A percentile compares a stretch with the other conserved stretches of the same genome.
These are phyloP conservation scores for Zaprionus camerounensis DNA, from an alignment of 1,140 invertebrate species.

Conservation along the genomic window DNA sequence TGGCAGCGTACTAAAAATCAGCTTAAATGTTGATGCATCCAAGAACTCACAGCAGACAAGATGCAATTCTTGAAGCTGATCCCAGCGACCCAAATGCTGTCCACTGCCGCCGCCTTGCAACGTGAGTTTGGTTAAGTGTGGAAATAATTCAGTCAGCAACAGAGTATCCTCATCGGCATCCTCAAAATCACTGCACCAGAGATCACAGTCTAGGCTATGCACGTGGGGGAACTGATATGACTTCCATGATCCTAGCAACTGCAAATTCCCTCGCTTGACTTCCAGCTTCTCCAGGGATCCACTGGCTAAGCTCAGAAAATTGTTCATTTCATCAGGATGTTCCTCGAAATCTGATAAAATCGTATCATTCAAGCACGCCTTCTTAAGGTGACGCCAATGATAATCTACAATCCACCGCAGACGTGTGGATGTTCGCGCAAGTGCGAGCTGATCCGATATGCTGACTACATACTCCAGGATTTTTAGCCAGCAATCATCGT, in stretches of 20 bases:
- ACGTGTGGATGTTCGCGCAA: slow-evolving; percentile 11
- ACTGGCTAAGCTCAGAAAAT: slow-evolving; percentile 33
- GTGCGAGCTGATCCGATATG: slow-evolving; percentile 39
- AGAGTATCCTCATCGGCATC: slow-evolving; percentile 35
- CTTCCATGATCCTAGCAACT: slow-evolving; percentile 25
- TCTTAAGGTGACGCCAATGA: slow-evolving; percentile 31
- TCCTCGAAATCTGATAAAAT: slow-evolving; percentile 15
- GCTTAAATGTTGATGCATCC: slow-evolving; percentile 34
- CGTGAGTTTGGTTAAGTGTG: slow-evolving; percentile 31
- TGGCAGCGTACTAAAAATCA: slow-evolving; percentile 38
- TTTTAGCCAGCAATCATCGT: slow-evolving; percentile 45
- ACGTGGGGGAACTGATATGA: slow-evolving; percentile 41
- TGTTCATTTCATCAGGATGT: slow-evolving; percentile 24
- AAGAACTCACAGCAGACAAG: slow-evolving; percentile 57
- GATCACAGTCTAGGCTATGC: slow-evolving; percentile 16
- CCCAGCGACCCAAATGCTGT: slow-evolving; percentile 42
- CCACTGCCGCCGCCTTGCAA: slow-evolving; percentile 48
- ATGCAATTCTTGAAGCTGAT: slow-evolving; percentile 49
- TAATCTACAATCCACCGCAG: slow-evolving; percentile 24
- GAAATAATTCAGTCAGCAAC: slow-evolving; percentile 51
- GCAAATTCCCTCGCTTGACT: not conserved
- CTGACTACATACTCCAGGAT: slow-evolving; percentile 38
- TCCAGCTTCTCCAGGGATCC: slow-evolving; percentile 32
- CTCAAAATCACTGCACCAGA: slow-evolving; percentile 4
- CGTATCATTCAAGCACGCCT: not conserved